Evolutionary conservation across 2,888 invertebrate species (phyloP), one percentile per base, ranked within the genome.

Genomic region (Heliconius erato): DNA sequence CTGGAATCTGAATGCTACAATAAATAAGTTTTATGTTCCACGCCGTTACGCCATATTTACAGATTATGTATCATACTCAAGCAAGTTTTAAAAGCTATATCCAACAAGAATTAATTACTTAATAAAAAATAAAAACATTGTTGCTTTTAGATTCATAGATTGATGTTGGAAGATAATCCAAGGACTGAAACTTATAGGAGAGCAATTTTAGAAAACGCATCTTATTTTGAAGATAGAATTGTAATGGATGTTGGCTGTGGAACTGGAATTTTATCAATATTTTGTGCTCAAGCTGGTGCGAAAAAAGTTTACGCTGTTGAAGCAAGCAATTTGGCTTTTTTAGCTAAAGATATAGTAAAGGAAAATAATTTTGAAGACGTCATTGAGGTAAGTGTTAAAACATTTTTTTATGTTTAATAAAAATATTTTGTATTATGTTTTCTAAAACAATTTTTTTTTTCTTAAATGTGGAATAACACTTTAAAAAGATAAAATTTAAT

Each of bases 231-330:
- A 88, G 97, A 97, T 84, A 99, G 98, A 96, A 91, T 97, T 79
- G 98, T 99, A 0, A 96, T 99, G 95, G 98, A 98, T 94, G 97
- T 98, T 79, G 98, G 98, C 2, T 98, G 98, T 84, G 98, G 98
- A 2, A 98, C 98, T 28, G 98, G 99, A 44, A 98, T 99, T 87
- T 94, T 99, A 44, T 98, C 99, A 2, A 95, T 99, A 89, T 98
- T 99, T 92, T 98, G 98, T 92, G 99, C 98, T 67, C 94, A 97
- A 93, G 99, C 98, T 54, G 99, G 99, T n/a, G 99, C 99, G 9
- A 97, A 96, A 82, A 97, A 97, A 91, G 99, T 99, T 0, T 98
- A 97, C 91, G 98, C 98, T 14, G 97, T 98, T 1, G 98, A 98
- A 96, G 98, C 98, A 3, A 98, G 98, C 88, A 96, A 97, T 85